These are phyloP conservation scores for Macheiramphus alcinus DNA, from an alignment of 2,113 vertebrate species.

Conservation along the genomic window DNA sequence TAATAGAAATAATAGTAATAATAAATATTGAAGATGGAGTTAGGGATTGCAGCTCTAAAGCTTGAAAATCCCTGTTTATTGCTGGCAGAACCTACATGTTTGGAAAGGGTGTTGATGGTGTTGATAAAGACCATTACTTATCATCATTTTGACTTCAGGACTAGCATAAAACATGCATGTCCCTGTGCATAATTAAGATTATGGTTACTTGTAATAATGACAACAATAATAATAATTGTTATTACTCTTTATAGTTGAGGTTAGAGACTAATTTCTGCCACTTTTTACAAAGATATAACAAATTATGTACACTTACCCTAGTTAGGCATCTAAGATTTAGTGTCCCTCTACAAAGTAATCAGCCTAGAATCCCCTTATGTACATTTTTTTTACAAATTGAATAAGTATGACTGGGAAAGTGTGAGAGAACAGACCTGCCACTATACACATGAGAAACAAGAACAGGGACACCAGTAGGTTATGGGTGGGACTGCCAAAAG, in stretches of 20 bases:
- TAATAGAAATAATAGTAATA: slow-evolving; percentile 4
- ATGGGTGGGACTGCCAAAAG: background rate
- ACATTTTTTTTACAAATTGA: background rate
- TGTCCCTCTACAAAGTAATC: background rate
- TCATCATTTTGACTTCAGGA: background rate
- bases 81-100: background rate
- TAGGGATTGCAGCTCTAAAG: background rate
- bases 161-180: background rate
- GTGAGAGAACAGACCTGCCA: background rate
- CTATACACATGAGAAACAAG: background rate
- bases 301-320: background rate
- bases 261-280: background rate
- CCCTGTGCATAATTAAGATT: background rate
- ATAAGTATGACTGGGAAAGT: background rate
- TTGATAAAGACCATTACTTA: background rate
- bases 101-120: background rate
- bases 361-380: background rate
- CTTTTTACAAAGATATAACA: background rate
- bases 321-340: background rate
- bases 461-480: slow-evolving; percentile 2
- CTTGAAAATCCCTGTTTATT: background rate
- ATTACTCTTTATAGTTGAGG: background rate
- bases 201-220: background rate
- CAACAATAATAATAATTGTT: background rate
- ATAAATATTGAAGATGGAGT: background rate